Evolutionary conservation across 2,888 invertebrate genomes (phyloP), one percentile per base, ranked within the genome.

Genomic region (Campoletis raptor): DNA sequence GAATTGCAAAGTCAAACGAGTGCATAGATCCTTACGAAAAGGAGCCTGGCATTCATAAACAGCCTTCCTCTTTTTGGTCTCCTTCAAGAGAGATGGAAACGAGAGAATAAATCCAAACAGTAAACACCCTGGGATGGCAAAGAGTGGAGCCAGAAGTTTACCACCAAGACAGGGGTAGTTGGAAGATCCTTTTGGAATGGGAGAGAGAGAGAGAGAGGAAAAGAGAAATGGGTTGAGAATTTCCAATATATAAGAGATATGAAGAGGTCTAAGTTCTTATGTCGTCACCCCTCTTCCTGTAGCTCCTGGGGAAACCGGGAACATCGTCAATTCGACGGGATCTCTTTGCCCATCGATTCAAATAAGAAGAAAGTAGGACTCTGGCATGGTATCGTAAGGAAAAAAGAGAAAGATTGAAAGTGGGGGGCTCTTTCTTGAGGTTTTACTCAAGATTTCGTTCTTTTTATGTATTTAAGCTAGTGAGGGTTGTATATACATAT

Each of bases 181-280:
- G 37, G 72, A 78, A 83, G 79, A 80, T 85, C 76, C 81, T 61
- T 74, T 40, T 69, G 85, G 85, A 30, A 30, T 8, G 57, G 10
- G 12, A 5, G 5, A 5, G 18, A 79, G 81, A 69, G 78, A 81
- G 88, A 87, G 30, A 30, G n/a, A 12, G 78, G 54, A 37, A 54
- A 12, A 37, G 61, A 70, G 36, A 72, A 80, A 45, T 57, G 86
- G 89, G 64, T 91, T 89, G 92, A 91, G 91, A 93, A 92, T 93
- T 80, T 92, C 92, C 92, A 93, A 93, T 93, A 92, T 93, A 93
- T 93, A 93, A 94, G 93, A 93, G 93, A 94, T 94, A 93, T 93
- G 93, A 93, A 91, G 90, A 87, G 24, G 57, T 87, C 77, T 79
- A 84, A 85, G 61, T 80, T 83, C 70, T 81, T 67, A 48, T 30